Conservation (phyloP, 37 sponge, comb jelly and placozoan genomes). For the Cliona cf. orientalis region DNA sequence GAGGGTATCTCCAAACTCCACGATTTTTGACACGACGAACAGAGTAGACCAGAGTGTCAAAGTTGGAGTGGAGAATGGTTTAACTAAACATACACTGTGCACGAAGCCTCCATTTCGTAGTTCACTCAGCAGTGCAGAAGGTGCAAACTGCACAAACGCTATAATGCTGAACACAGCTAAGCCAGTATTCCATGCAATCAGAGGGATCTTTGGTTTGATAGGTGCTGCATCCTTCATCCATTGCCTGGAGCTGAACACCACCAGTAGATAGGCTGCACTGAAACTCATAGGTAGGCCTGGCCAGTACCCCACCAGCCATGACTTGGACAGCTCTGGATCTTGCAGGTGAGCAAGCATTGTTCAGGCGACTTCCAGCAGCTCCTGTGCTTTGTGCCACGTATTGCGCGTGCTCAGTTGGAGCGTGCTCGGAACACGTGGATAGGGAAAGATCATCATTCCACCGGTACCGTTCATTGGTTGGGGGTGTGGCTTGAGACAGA, state of each 20-base stretch:
- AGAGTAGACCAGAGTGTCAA: conserved; percentile 53
- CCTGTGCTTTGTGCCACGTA: no score
- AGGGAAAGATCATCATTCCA: no score
- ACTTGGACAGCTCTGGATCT: no score
- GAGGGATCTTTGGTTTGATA: conserved; percentile 4
- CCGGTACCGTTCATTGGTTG: no score
- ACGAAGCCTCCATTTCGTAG: conserved; percentile 15
- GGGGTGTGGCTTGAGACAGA: no score
- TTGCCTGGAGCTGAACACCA: conserved; percentile 35
- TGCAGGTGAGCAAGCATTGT: no score
- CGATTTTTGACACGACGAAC: conserved; percentile 66
- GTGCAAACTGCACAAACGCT: conserved; percentile 1
- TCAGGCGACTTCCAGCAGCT: no score
- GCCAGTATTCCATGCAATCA: conserved; percentile 57
- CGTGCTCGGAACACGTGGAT: no score
- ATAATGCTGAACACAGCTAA: conserved; percentile 64
- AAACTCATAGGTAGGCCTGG: no score
- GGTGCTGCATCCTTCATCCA: conserved; percentile 53
- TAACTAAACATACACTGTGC: conserved; percentile 24
- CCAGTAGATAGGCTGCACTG: conserved; percentile 37
- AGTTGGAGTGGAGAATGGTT: background rate
- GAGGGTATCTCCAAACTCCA: conserved; percentile 79
- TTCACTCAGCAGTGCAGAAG: background rate
- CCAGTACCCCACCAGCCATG: no score
- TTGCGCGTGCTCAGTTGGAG: no score